These are phyloP conservation scores for Epinephelus malabaricus DNA, from an alignment of 2,797 vertebrate genomes.

Conservation along the genomic window DNA sequence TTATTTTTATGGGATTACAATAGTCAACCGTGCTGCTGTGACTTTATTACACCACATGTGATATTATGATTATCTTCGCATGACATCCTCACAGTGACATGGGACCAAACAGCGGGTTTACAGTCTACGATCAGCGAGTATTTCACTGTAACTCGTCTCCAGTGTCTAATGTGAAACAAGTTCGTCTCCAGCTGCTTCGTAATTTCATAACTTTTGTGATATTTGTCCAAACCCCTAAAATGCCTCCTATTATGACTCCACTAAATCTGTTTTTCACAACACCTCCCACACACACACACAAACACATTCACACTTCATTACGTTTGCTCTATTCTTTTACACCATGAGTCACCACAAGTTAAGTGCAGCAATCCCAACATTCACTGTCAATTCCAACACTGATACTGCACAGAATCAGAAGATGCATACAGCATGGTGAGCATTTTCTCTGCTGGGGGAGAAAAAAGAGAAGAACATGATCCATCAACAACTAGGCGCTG, in stretches of 20 bases:
- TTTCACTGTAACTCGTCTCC: not conserved
- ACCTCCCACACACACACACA: slow-evolving; percentile 10
- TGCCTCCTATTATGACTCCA: slow-evolving; percentile 6
- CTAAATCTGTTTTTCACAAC: not conserved
- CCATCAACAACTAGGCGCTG: slow-evolving; percentile 68
- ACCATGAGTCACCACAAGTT: slow-evolving; percentile 52
- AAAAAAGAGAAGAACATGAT: slow-evolving; percentile 38
- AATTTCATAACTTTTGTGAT: not conserved
- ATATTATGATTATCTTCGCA: not conserved
- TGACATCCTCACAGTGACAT: too few species aligned
- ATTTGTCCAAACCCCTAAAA: not conserved
- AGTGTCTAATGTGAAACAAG: not conserved
- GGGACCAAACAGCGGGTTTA: too few species aligned
- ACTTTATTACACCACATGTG: not conserved
- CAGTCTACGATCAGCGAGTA: not conserved
- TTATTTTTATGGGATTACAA: not conserved
- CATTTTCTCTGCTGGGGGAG: slow-evolving; percentile 28
- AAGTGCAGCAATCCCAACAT: slow-evolving; percentile 23
- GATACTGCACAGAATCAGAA: not conserved
- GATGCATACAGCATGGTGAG: slow-evolving; percentile 18
- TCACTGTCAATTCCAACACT: not conserved
- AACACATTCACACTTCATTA: slow-evolving; percentile 10
- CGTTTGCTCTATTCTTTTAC: slow-evolving; percentile 15
- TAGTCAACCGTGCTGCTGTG: not conserved
- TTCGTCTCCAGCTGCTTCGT: not conserved